Conservation (phyloP, 2,113 vertebrate genomes). For the Diphyllodes magnificus region DNA sequence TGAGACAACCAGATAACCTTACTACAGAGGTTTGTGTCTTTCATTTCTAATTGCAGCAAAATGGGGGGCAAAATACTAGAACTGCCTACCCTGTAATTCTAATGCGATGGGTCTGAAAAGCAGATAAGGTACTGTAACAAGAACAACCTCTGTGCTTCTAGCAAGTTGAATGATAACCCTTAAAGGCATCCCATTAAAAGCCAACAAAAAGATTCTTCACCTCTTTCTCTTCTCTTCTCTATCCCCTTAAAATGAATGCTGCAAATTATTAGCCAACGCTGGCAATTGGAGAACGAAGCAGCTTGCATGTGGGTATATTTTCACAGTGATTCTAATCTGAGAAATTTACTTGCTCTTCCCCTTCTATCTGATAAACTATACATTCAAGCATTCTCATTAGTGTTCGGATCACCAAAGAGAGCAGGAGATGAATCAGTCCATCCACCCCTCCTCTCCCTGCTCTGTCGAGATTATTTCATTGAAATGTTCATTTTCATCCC, state of each 20-base stretch:
- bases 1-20: background rate
- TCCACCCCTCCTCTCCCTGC: constrained; percentile 50
- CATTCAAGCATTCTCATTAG: constrained; percentile 56
- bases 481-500: constrained; percentile 71
- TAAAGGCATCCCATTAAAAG: constrained; percentile 33
- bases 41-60: constrained; percentile 19
- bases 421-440: constrained; percentile 49
- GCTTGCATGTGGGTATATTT: constrained; percentile 34
- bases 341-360: constrained; percentile 45
- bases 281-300: constrained; percentile 19
- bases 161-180: constrained; percentile 4
- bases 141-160: background rate
- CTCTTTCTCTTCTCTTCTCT: background rate
- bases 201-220: background rate
- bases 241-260: background rate
- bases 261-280: constrained; percentile 6
- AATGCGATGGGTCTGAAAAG: background rate
- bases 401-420: constrained; percentile 55
- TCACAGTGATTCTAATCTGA: constrained; percentile 40
- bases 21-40: background rate
- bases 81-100: background rate
- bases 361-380: constrained; percentile 60
- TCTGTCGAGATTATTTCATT: constrained; percentile 67
- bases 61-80: background rate
- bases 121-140: background rate